Conservation (phyloP, 2,113 vertebrate species). For the Mastomys coucha region DNA sequence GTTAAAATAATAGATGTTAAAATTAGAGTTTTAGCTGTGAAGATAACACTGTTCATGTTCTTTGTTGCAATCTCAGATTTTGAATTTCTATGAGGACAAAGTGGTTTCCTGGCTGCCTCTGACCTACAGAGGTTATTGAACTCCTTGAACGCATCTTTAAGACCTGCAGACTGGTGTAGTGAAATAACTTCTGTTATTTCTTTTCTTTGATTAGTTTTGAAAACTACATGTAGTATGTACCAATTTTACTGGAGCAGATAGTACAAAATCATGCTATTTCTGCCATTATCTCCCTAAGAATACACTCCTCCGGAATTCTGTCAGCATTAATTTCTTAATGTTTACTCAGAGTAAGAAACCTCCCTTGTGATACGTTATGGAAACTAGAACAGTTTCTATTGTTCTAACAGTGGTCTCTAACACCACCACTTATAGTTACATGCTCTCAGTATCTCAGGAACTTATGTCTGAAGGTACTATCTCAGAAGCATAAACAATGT, state of each 20-base stretch:
- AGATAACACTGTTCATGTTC: not conserved
- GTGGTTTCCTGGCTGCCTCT: not conserved
- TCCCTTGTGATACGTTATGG: not conserved
- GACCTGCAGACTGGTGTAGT: not conserved
- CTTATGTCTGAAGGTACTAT: not conserved
- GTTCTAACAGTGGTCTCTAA: fast-evolving
- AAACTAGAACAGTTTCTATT: not conserved
- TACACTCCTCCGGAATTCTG: too few relatives aligned
- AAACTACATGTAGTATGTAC: not conserved
- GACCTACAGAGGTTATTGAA: not conserved
- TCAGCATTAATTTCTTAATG: not conserved
- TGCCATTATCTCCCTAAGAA: not conserved
- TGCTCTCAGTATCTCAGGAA: not conserved
- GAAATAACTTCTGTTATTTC: not conserved
- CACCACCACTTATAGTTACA: not conserved
- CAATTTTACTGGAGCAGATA: not conserved
- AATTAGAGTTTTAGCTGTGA: not conserved
- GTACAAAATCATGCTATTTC: not conserved
- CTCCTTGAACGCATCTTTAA: not conserved
- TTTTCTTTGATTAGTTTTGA: not conserved
- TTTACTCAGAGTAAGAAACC: not conserved
- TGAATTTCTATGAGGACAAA: too few relatives aligned
- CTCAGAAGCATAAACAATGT: not conserved
- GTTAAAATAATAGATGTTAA: not conserved
- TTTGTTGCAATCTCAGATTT: too few relatives aligned